These are phyloP conservation scores for Iphiclides podalirius DNA, from an alignment of 2,888 invertebrate genomes.

Conservation along the genomic window DNA sequence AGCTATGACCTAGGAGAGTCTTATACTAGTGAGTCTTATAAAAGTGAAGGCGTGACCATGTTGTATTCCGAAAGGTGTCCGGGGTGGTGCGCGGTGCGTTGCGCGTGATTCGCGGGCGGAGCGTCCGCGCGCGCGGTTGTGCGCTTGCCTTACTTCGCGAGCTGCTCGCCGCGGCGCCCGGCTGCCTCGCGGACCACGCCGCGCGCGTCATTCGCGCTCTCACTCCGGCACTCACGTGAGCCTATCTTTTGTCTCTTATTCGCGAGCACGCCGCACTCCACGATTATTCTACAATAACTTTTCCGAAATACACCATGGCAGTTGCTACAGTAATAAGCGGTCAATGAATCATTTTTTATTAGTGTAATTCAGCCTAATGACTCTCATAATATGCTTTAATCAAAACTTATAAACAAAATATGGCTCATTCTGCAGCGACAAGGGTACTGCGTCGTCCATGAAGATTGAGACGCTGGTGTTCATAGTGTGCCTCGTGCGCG, in stretches of 20 bases:
- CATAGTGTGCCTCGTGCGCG: constrained; percentile 89
- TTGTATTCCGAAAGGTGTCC: constrained; percentile 63
- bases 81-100: constrained; percentile 92
- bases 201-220: constrained; percentile 93
- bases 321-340: too few species aligned
- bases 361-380: too few species aligned
- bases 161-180: constrained; percentile 92
- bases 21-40: too few species aligned
- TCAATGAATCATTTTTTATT: too few species aligned
- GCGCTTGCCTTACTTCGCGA: constrained; percentile 95
- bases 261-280: too few species aligned
- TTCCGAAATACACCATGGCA: too few species aligned
- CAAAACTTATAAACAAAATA: too few species aligned
- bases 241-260: constrained; percentile 22
- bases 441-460: constrained; percentile 97
- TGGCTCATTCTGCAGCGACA: constrained; percentile 81
- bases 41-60: too few species aligned
- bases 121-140: constrained; percentile 86
- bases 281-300: too few species aligned
- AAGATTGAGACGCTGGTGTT: constrained; percentile 98
- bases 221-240: constrained; percentile 88
- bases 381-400: too few species aligned
- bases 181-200: constrained; percentile 91
- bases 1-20: too few species aligned
- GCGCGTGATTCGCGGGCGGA: constrained; percentile 90